Conservation (phyloP, 2,888 invertebrate genomes). For the Disparrhopalites patrizii region DNA sequence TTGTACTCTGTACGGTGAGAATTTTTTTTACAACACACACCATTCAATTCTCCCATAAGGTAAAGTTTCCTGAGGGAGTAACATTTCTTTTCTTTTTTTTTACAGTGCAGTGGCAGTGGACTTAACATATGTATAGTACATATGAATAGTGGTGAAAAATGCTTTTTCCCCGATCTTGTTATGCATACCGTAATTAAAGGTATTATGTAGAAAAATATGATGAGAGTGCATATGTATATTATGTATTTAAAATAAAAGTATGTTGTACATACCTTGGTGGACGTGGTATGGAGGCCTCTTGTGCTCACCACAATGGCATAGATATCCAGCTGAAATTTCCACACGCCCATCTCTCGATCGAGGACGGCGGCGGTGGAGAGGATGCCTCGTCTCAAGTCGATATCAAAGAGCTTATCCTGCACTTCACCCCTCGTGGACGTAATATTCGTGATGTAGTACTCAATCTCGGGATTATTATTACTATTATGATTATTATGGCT, state of each 20-base stretch:
- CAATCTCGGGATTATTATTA: conserved; percentile 57
- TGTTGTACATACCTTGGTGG: conserved; percentile 70
- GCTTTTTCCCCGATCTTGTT: background rate
- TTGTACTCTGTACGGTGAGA: no score
- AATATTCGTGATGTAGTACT: conserved; percentile 78
- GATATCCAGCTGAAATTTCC: conserved; percentile 77
- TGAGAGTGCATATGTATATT: background rate
- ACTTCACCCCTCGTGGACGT: conserved; percentile 63
- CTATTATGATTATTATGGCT: conserved; percentile 53
- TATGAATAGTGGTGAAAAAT: no score
- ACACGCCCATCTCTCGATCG: conserved; percentile 78
- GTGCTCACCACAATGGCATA: conserved; percentile 74
- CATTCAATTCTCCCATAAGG: no score
- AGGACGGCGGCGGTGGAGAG: conserved; percentile 77
- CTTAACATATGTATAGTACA: no score
- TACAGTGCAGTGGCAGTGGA: no score
- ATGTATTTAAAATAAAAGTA: background rate
- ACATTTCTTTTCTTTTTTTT: no score
- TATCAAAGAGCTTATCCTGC: conserved; percentile 84
- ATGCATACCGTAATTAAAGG: background rate
- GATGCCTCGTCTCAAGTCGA: conserved; percentile 82
- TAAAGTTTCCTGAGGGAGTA: no score
- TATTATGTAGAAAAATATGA: background rate
- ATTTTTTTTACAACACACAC: no score
- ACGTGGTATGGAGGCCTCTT: conserved; percentile 65